Evolutionary conservation across 1,140 invertebrate species (phyloP).

Genomic region (Anoplophora glabripennis): DNA sequence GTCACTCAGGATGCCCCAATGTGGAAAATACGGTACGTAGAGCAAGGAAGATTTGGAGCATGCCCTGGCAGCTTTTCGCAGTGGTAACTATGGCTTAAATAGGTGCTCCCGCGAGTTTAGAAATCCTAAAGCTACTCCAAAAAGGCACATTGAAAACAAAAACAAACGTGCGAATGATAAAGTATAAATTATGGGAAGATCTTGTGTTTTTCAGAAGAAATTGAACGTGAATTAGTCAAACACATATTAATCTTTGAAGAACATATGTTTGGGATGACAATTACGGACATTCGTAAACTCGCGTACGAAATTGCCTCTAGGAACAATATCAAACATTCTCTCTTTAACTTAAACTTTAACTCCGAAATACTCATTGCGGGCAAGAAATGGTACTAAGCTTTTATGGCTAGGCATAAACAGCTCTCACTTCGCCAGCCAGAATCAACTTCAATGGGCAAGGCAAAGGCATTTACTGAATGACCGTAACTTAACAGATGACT

Average conservation of each 20-base stretch:
- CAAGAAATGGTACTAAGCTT: slow-evolving; percentile 16
- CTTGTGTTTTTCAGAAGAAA: not conserved
- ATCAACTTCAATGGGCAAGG: slow-evolving; percentile 29
- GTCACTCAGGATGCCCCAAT: too few species aligned
- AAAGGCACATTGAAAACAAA: slow-evolving; percentile 10
- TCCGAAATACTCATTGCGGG: not conserved
- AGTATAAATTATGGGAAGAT: slow-evolving; percentile 10
- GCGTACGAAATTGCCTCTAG: too few species aligned
- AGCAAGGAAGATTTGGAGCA: not conserved
- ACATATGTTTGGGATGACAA: too few species aligned
- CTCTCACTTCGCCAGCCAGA: slow-evolving; percentile 33
- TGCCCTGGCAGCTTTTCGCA: slow-evolving; percentile 5
- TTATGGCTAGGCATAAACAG: slow-evolving; percentile 31
- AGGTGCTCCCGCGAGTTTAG: slow-evolving; percentile 2
- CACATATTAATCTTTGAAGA: not conserved
- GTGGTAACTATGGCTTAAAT: slow-evolving; percentile 8
- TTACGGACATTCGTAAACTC: too few species aligned
- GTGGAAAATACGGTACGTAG: too few species aligned
- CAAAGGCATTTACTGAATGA: slow-evolving; percentile 36
- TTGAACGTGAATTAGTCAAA: not conserved
- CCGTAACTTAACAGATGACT: too few species aligned
- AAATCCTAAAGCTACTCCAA: slow-evolving; percentile 13
- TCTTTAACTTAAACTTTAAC: too few species aligned
- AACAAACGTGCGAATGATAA: not conserved
- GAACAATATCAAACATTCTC: too few species aligned